Percentiles rank a stretch among this genome's conserved stretches.
Conservation (phyloP, 2,888 invertebrate species). For the Nebria brevicollis region DNA sequence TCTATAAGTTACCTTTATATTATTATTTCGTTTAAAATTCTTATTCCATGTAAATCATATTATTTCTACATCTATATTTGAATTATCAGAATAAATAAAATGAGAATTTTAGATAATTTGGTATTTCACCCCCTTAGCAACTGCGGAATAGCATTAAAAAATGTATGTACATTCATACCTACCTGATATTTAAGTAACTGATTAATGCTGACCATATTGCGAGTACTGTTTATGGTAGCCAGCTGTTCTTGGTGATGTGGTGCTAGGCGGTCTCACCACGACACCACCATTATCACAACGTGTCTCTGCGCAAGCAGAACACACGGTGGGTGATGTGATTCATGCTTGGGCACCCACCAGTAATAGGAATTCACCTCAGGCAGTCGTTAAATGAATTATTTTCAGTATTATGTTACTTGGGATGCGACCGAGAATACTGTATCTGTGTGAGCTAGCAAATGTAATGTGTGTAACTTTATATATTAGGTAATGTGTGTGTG, state of each 20-base stretch:
- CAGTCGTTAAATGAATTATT: slow-evolving; percentile 45
- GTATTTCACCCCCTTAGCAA: too few species aligned
- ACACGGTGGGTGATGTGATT: slow-evolving; percentile 21
- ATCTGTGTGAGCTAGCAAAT: background rate
- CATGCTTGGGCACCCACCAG: slow-evolving; percentile 20
- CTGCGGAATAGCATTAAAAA: too few species aligned
- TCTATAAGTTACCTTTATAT: too few species aligned
- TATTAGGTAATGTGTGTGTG: background rate
- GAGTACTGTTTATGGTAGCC: background rate
- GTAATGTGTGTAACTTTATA: background rate
- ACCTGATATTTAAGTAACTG: background rate
- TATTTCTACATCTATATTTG: too few species aligned
- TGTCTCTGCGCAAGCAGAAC: slow-evolving; percentile 4
- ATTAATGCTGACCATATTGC: background rate
- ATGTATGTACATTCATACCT: too few species aligned
- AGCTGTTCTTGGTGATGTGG: slow-evolving; percentile 7
- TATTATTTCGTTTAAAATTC: too few species aligned
- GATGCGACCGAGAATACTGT: background rate
- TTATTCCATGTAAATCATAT: too few species aligned
- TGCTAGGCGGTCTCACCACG: slow-evolving; percentile 2
- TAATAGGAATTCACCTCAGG: slow-evolving; percentile 45
- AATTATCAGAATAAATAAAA: too few species aligned
- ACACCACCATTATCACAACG: slow-evolving; percentile 30
- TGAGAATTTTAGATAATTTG: too few species aligned
- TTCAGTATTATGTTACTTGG: slow-evolving; percentile 41